Percentiles rank a stretch among this genome's conserved stretches.
Evolutionary conservation across 2,797 vertebrate species (phyloP).

Genomic region (Artibeus lituratus): DNA sequence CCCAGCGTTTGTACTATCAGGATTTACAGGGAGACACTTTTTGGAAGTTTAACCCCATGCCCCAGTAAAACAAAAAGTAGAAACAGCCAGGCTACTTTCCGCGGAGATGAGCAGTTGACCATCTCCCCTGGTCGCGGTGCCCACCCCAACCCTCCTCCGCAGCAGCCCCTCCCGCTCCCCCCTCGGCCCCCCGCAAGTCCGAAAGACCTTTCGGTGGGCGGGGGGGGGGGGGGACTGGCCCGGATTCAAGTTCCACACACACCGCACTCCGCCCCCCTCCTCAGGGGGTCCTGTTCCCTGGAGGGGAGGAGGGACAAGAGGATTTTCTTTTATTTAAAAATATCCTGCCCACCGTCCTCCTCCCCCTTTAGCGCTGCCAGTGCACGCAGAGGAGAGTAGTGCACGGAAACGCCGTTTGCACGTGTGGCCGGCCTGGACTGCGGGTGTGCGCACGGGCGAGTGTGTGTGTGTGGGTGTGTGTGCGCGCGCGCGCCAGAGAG

Average conservation of each 20-base stretch:
- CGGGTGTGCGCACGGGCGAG: slow-evolving; percentile 61
- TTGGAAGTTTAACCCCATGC: slow-evolving; percentile 40
- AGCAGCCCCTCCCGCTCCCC: rapidly evolving
- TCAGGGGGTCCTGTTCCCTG: slow-evolving; percentile 56
- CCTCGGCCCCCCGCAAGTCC: not conserved
- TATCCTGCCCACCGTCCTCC: not conserved
- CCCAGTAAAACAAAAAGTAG: slow-evolving; percentile 48
- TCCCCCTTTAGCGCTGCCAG: not conserved
- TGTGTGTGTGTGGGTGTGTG: not conserved
- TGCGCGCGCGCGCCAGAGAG: slow-evolving; percentile 22
- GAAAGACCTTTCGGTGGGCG: slow-evolving; percentile 1
- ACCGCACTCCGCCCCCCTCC: slow-evolving; percentile 30
- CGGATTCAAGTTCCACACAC: slow-evolving; percentile 1
- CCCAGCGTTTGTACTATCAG: not conserved
- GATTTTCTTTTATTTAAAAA: slow-evolving; percentile 61
- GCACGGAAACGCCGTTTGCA: slow-evolving; percentile 74
- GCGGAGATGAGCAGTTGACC: not conserved
- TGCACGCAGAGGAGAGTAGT: not conserved
- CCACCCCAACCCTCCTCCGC: not conserved
- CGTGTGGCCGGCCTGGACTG: slow-evolving; percentile 66
- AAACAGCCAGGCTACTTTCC: slow-evolving; percentile 23
- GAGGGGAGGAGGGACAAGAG: not conserved
- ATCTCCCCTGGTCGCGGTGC: not conserved
- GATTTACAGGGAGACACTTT: slow-evolving; percentile 35
- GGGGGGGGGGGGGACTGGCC: not conserved